Evolutionary conservation across 2,113 vertebrate genomes (phyloP), one percentile per base, ranked within the genome.

Genomic region (Anolis carolinensis): DNA sequence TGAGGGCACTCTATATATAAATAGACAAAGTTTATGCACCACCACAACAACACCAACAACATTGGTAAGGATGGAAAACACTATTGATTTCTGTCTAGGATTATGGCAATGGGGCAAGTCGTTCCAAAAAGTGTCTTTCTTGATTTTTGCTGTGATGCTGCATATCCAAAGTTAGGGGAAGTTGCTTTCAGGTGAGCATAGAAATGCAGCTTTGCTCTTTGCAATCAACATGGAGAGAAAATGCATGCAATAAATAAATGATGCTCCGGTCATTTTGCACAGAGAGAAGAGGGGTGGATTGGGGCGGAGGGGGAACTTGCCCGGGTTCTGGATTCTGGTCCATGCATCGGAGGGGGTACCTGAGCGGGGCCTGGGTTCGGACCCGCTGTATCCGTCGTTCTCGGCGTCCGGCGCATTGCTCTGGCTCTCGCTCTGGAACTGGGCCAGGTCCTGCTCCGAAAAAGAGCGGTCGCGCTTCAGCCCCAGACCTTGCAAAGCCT

Each of bases 401-500:
- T 16, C 89, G 0, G 94, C 52, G 0, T 74, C 95, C 0, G 94
- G 91, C 74, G 96, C 94, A 0, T 95, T 90, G 0, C 87, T 87
- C 3, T 93, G 92, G 36, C 96, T 93, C 1, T 92, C 97, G 0
- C 91, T 96, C 62, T 97, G 96, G 77, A 99, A 96, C 91, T 97
- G 92, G 0, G 94, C 97, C 89, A 99, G 94, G 95, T 99, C 98
- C 0, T 97, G 98, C 88, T 99, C 98, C 0, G 98, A 99, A 95
- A 99, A 99, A 79, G 98, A 99, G 36, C 98, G 98, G 52, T 99
- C 98, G 6, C 98, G 93, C 89, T 98, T 99, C 91, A 99, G 92
- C 82, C 95, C 95, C 25, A 95, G 94, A 0, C 94, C 83, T 30
- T 94, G 91, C 0, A 87, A 90, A 55, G 95, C 92, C 63, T 98